These are phyloP conservation scores for Eustalomyia histrio DNA, from an alignment of 2,888 invertebrate species.

Conservation along the genomic window DNA sequence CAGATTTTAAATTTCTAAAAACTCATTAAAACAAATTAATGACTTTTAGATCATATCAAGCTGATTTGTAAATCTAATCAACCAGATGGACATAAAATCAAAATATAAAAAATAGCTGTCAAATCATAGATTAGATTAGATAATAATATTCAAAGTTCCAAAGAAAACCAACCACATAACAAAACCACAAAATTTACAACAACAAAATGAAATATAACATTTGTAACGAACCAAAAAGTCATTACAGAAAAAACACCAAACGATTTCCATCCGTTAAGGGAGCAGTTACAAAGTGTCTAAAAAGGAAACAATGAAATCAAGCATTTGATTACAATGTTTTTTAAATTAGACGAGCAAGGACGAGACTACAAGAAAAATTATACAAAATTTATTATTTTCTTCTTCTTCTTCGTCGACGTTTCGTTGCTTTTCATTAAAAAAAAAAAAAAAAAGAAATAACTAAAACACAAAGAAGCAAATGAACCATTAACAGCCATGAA, in stretches of 20 bases:
- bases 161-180: conserved; percentile 26
- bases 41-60: neutral
- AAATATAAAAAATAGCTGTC: neutral
- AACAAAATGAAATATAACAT: conserved; percentile 15
- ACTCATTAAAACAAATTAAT: neutral
- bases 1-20: neutral
- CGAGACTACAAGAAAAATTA: conserved; percentile 14
- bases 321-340: conserved; percentile 64
- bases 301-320: conserved; percentile 64
- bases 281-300: conserved; percentile 57
- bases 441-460: too few relatives aligned
- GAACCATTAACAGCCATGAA: conserved; percentile 66
- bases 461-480: conserved; percentile 62
- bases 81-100: neutral
- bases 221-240: conserved; percentile 18
- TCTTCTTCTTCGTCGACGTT: neutral
- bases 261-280: conserved; percentile 46
- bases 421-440: conserved; percentile 24
- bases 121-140: conserved; percentile 12
- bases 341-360: conserved; percentile 53
- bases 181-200: conserved; percentile 5
- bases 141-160: conserved; percentile 37
- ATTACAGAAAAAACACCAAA: conserved; percentile 8
- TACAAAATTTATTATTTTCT: conserved; percentile 34
- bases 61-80: conserved; percentile 9